Base-by-base conservation (phyloP, 1,140 invertebrate genomes). In the Sinonovacula constricta region DNA sequence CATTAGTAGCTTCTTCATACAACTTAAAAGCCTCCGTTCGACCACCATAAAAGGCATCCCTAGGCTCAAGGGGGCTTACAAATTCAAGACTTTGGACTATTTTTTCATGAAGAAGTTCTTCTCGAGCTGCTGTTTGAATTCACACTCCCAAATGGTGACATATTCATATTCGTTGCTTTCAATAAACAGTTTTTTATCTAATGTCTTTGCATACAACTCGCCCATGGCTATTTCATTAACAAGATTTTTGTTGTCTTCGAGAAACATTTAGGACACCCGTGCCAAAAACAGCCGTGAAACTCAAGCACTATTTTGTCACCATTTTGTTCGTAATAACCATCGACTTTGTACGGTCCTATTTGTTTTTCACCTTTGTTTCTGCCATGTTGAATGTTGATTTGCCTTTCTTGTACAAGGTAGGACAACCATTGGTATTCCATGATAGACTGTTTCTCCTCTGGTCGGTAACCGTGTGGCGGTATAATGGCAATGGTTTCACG, bases 271-370 rank as follows among this genome's bases (percentile, higher is more conserved):
- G n/a, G n/a, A n/a, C n/a, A n/a, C n/a, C n/a, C n/a, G n/a, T n/a
- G n/a, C n/a, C n/a, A n/a, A n/a, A n/a, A n/a, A n/a, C n/a, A n/a
- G n/a, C n/a, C n/a, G n/a, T n/a, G n/a, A n/a, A n/a, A n/a, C n/a
- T n/a, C n/a, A n/a, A n/a, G n/a, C n/a, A n/a, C n/a, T 24, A 57
- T 39, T 2, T 80, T 80, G n/a, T 36, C 26, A 3, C 39, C 57
- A 4, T 31, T 51, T 15, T n/a, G 26, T 26, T 65, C 49, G 49
- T 54, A 31, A 12, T 65, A 74, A 0, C 77, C 62, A 49, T 79
- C 77, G 28, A 72, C 59, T 31, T 62, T 65, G 45, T 74, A 79
- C 0, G 49, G 24, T 2, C 67, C 45, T n/a, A 60, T 68, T 36
- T 28, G 2, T 3, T 36, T 26, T 53, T 79, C 34, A 15, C 77